Evolutionary conservation across 2,113 vertebrate species (phyloP).

Genomic region (Dissostichus mawsoni): DNA sequence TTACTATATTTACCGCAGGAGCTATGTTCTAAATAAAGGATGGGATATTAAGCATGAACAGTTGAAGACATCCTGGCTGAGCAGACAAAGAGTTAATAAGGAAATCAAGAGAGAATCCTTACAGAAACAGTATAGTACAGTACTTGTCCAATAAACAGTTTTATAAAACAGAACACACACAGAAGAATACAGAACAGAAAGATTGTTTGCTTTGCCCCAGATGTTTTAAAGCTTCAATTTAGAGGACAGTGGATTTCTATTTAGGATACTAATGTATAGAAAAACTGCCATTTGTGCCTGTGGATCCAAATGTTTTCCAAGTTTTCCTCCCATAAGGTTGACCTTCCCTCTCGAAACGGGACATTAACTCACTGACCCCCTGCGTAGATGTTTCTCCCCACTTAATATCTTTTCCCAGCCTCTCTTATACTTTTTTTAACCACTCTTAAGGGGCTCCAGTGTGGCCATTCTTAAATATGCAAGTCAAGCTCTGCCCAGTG

Average conservation of each 20-base stretch:
- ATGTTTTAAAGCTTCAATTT: not conserved
- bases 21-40: not conserved
- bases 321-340: not conserved
- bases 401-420: conserved; percentile 19
- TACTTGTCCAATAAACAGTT: too few species aligned
- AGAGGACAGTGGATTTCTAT: not conserved
- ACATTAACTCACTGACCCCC: conserved; percentile 8
- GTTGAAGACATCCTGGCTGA: too few species aligned
- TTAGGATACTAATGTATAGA: not conserved
- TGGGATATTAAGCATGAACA: not conserved
- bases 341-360: conserved; percentile 14
- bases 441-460: not conserved
- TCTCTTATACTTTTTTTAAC: conserved; percentile 1
- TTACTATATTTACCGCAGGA: not conserved
- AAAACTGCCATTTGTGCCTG: not conserved
- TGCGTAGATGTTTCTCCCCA: not conserved
- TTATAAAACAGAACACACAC: too few species aligned
- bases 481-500: conserved; percentile 4
- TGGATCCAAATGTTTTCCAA: not conserved
- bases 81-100: not conserved
- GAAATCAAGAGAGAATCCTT: not conserved
- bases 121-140: not conserved
- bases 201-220: not conserved
- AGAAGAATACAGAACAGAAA: not conserved
- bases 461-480: not conserved